These are phyloP conservation scores for Cotesia vestalis DNA, from an alignment of 1,140 invertebrate genomes.

Conservation along the genomic window DNA sequence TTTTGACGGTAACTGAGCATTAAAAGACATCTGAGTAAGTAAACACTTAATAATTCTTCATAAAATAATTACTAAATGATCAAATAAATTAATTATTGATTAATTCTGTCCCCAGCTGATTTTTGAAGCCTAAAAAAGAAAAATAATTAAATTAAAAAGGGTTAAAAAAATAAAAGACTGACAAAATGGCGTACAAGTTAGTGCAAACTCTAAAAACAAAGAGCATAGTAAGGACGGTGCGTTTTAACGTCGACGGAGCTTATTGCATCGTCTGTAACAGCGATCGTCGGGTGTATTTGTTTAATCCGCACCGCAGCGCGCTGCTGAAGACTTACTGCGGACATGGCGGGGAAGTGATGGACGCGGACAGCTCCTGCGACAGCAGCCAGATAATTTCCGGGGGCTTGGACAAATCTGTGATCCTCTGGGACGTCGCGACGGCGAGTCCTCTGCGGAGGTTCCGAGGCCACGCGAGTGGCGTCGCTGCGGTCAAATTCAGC, in stretches of 20 bases:
- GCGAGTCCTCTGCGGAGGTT: conserved; percentile 83
- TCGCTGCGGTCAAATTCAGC: conserved; percentile 91
- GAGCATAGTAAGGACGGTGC: conserved; percentile 84
- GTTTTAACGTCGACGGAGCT: conserved; percentile 94
- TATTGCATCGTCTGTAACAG: conserved; percentile 95
- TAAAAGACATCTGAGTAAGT: too few species aligned
- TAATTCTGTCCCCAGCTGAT: too few species aligned
- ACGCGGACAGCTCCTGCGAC: conserved; percentile 89
- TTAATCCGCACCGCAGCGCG: conserved; percentile 87
- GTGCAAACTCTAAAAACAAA: conserved; percentile 73
- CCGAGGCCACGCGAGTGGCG: conserved; percentile 85
- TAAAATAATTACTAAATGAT: too few species aligned
- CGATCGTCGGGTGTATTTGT: conserved; percentile 95
- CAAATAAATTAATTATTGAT: too few species aligned
- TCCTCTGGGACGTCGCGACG: conserved; percentile 90
- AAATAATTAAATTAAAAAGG: too few species aligned
- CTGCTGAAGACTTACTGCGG: conserved; percentile 92
- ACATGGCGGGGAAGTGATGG: conserved; percentile 95
- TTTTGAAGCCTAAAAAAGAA: too few species aligned
- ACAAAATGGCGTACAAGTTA: too few species aligned
- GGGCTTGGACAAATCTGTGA: conserved; percentile 87
- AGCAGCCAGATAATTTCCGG: conserved; percentile 89
- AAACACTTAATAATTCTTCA: too few species aligned
- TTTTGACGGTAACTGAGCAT: too few species aligned
- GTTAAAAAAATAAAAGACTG: too few species aligned